Evolutionary conservation across 92 coral and sea anemone species (phyloP), one percentile per base, ranked within the genome.

Genomic region (Paramuricea clavata): DNA sequence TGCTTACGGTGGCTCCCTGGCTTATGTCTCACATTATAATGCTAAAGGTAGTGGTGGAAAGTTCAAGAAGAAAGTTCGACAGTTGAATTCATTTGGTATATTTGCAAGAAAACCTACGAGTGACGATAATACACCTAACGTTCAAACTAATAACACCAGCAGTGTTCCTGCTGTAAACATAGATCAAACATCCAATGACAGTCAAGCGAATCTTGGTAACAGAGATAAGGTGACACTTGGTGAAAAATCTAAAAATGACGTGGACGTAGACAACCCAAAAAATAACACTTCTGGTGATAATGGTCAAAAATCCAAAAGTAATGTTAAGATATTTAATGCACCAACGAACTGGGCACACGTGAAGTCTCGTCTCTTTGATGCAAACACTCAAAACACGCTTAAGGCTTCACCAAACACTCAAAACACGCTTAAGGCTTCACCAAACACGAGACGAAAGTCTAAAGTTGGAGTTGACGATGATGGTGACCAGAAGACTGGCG

Each of bases 281-380:
- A 78, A 71, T 0, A 75, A 70, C 10, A 68, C 11, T 13, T 30
- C 44, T 33, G 65, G 82, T 25, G 80, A 86, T 31, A 33, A 65
- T 65, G 39, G n/a, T 31, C 72, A 65, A 11, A 87, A 85, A 30
- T 65, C 72, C 35, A 72, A 78, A 35, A 90, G 83, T 33, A 87
- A 87, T 44, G 42, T 95, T 65, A 92, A 88, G 87, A 89, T 95
- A 31, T 94, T 94, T 71, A 90, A 81, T 74, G 87, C 92, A 68
- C 87, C 89, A 11, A 43, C 83, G 1, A 95, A 95, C 74, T 95
- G 89, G 59, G 94, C 98, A 2, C 98, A 95, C 68, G 78, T 95
- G 16, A 74, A 74, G 34, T 74, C 81, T 7, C 81, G 81, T 12
- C 60, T 74, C 32, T 70, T 70, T 70, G 76, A 70, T 10, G 1